phyloP scores from a whole-genome alignment of 2,113 vertebrate species.

The Tympanuchus pallidicinctus region DNA sequence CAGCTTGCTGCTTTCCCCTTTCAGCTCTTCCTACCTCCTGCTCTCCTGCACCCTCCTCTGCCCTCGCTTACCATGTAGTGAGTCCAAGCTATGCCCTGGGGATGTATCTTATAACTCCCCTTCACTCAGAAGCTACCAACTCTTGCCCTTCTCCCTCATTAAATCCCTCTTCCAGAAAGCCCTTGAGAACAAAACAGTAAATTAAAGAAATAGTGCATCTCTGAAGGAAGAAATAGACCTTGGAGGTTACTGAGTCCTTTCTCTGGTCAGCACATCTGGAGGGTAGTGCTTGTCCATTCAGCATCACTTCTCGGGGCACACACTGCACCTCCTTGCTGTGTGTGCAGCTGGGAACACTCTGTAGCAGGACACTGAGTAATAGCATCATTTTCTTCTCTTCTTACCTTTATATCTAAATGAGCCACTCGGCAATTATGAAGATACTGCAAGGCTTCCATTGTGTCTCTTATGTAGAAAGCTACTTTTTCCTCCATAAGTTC shows the following conservation, averaged over 20 bases:
- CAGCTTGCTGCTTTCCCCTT: not conserved
- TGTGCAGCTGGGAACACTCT: not conserved
- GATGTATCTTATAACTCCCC: not conserved
- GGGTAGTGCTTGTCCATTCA: not conserved
- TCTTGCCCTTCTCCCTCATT: not conserved
- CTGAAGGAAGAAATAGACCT: not conserved
- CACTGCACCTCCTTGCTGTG: not conserved
- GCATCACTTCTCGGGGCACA: not conserved
- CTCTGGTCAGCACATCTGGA: not conserved
- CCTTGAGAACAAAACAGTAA: not conserved
- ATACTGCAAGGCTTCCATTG: conserved; percentile 93
- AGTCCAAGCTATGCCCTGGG: not conserved
- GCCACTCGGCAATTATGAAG: conserved; percentile 96
- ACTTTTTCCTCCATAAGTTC: conserved; percentile 98
- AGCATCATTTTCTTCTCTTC: not conserved
- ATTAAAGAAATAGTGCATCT: not conserved
- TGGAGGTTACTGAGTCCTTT: not conserved
- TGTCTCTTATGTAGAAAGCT: conserved; percentile 93
- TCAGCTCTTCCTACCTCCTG: not conserved
- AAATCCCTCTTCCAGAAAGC: not conserved
- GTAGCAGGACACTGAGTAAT: not conserved
- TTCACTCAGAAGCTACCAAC: not conserved
- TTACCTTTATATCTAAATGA: conserved; percentile 96
- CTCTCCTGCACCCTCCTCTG: not conserved
- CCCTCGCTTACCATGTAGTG: not conserved